Percentiles rank a stretch among this genome's conserved stretches.
Conservation (phyloP, 2,113 vertebrate species). For the Gracilinanus agilis region DNA sequence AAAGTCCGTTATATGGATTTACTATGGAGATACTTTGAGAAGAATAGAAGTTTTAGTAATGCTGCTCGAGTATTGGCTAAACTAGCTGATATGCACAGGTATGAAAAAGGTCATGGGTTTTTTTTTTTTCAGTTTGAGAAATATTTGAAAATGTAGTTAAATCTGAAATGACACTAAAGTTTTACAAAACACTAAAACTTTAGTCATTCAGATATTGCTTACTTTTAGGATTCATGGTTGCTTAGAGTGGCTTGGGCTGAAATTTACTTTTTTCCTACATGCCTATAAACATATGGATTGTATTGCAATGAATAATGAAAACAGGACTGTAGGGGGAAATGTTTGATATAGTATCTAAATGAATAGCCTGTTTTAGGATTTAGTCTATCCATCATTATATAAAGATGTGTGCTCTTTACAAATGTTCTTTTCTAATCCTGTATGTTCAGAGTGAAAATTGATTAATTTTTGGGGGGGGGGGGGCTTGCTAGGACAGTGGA, state of each 20-base stretch:
- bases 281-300: neutral
- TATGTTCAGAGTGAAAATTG: too few species aligned
- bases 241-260: conserved; percentile 35
- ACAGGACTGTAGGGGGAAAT: too few species aligned
- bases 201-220: neutral
- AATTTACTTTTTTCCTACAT: conserved; percentile 17
- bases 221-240: neutral
- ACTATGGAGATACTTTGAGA: conserved; percentile 97
- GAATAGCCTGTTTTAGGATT: too few species aligned
- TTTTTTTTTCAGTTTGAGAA: neutral
- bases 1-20: conserved; percentile 98
- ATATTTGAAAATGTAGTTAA: neutral
- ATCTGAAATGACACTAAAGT: neutral
- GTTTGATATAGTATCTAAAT: too few species aligned
- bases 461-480: too few species aligned
- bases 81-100: conserved; percentile 97
- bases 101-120: conserved; percentile 30
- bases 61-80: conserved; percentile 95
- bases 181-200: conserved; percentile 20
- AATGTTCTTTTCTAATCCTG: too few species aligned
- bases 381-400: too few species aligned
- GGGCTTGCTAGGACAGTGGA: too few species aligned
- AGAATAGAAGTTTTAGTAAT: conserved; percentile 95
- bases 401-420: too few species aligned
- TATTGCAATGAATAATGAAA: too few species aligned